These are phyloP conservation scores for Heliconius hermathena DNA, from an alignment of 1,140 invertebrate species.

Conservation along the genomic window DNA sequence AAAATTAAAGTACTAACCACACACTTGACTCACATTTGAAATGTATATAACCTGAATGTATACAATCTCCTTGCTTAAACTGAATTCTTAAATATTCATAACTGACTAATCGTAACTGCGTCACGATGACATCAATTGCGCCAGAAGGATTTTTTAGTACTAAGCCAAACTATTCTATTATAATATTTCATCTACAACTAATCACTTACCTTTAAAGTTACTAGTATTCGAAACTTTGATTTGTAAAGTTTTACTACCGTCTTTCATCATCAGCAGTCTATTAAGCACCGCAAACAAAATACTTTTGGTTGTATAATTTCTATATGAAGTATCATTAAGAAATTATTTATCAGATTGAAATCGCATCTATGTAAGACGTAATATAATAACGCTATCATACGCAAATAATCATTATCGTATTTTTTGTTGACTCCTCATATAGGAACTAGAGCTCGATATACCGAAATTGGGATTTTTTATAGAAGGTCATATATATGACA, in stretches of 20 bases:
- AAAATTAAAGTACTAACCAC: no score
- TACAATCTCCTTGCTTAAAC: no score
- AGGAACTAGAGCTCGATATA: slow-evolving; percentile 2
- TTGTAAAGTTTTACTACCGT: slow-evolving; percentile 24
- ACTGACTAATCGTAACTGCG: no score
- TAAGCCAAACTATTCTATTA: no score
- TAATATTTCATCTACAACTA: background rate
- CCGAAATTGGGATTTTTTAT: background rate
- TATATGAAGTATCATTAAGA: background rate
- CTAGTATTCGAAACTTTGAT: slow-evolving; percentile 15
- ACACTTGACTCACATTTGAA: no score
- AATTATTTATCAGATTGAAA: slow-evolving; percentile 12
- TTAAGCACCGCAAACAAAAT: background rate
- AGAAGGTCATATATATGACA: background rate
- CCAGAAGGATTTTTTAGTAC: no score
- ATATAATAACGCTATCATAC: slow-evolving; percentile 27
- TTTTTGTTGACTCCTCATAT: slow-evolving; percentile 18
- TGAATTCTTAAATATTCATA: no score
- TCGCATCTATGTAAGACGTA: slow-evolving; percentile 19
- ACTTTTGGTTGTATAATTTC: no score
- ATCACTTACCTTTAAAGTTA: slow-evolving; percentile 41
- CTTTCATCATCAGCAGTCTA: slow-evolving; percentile 24
- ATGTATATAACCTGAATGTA: no score
- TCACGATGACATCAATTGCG: no score
- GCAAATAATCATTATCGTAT: slow-evolving; percentile 20